Base-by-base conservation (phyloP, 2,113 vertebrate species). In the Recurvirostra avosetta region DNA sequence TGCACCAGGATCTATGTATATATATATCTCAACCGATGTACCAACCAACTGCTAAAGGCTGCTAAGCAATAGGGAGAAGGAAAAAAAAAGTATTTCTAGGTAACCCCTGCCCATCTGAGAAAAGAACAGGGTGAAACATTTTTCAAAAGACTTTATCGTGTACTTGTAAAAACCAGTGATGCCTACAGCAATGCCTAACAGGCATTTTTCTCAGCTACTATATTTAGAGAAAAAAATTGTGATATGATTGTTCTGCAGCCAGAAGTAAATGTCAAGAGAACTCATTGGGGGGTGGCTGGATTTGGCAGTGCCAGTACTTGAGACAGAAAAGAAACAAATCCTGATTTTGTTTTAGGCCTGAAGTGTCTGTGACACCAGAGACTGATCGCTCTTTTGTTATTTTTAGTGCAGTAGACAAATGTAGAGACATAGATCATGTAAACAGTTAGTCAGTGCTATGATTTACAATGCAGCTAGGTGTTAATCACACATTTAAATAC, bases 281-380 rank as follows among this genome's bases (percentile, higher is more conserved):
- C 12, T 18, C 19, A 1, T 0, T 21, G 26, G 16, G 53, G 26
- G 3, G 3, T 9, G 40, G 19, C 0, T 61, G 62, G 49, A 55
- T n/a, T 26, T 49, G 80, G n/a, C 58, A 61, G 36, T 8, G 75
- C 40, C 36, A 38, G 38, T 7, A 2, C 18, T 47, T 34, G 23
- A 75, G 86, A 67, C 52, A 47, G 40, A 15, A 87, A 32, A 52
- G 70, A 63, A 79, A 29, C 2, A 59, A 75, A 11, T 21, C 43
- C 14, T 36, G 32, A 8, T 36, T 68, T 25, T n/a, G 17, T 38
- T 68, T 30, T 22, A 82, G 45, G 27, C n/a, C 29, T 27, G 59
- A 59, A 78, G 20, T 23, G 8, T 34, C 78, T 15, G 40, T n/a
- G 66, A 78, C 32, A 38, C 19, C 65, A 41, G 47, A 47, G 34